A percentile compares a stretch with the other conserved stretches of the same genome.
Conservation (phyloP, 2,113 vertebrate species). For the Dasyurus viverrinus region DNA sequence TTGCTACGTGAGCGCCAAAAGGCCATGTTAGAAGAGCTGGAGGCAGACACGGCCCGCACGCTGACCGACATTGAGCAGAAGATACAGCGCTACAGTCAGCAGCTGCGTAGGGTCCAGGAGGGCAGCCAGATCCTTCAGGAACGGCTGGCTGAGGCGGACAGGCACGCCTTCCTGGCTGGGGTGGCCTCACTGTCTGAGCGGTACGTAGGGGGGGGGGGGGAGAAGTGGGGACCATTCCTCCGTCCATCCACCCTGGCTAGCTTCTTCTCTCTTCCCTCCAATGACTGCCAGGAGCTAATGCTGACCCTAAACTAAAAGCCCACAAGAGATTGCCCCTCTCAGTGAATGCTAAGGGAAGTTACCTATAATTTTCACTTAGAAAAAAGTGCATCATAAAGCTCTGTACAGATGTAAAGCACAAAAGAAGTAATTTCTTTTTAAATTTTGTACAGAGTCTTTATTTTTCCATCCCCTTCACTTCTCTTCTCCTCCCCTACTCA, state of each 20-base stretch:
- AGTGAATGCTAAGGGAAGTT: neutral
- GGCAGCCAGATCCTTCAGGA: constrained; percentile 98
- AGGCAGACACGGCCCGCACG: constrained; percentile 94
- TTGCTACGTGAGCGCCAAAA: constrained; percentile 97
- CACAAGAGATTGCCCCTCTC: neutral
- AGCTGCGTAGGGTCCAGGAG: constrained; percentile 96
- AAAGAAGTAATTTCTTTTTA: neutral
- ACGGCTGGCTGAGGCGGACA: constrained; percentile 90
- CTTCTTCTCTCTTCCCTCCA: neutral
- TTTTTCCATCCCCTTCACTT: neutral
- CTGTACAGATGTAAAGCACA: neutral
- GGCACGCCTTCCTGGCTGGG: constrained; percentile 93
- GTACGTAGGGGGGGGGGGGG: constrained; percentile 70
- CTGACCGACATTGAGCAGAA: constrained; percentile 97
- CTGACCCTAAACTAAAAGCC: neutral
- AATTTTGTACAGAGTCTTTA: neutral
- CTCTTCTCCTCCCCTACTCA: neutral
- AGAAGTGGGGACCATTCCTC: neutral
- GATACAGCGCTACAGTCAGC: constrained; percentile 97
- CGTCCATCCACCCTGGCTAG: neutral
- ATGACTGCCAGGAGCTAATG: neutral
- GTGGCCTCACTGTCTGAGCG: constrained; percentile 92
- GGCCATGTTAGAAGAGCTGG: constrained; percentile 98
- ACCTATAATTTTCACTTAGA: neutral
- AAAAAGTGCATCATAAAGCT: neutral